Base-by-base conservation (phyloP, 2,888 invertebrate species). In the Dicyrtomina minuta region DNA sequence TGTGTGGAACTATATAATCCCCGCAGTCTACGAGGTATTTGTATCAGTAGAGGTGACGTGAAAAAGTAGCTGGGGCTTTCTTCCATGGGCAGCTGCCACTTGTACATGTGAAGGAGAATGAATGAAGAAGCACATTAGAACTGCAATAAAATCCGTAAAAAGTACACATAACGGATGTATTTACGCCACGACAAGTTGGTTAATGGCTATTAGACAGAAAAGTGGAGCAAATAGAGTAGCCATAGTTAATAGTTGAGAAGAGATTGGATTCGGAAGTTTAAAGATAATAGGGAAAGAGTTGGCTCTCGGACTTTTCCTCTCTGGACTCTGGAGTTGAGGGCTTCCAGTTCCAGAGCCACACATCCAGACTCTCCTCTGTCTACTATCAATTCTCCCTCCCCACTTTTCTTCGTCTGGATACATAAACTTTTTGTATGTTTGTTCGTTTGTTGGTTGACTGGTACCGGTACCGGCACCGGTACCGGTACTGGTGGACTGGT, bases 201-300 rank as follows among this genome's bases (percentile, higher is more conserved):
- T 33, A 33, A 33, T 33, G 33, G 33, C 33, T 33, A 33, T 33
- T 33, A 33, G 58, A 2, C 22, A 26, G 17, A 12, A 17, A 17
- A 51, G 51, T 20, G 20, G 20, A 17, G 33, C 20, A 46, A 17
- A 46, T 46, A 46, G 17, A 17, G 33, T 33, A 33, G 33, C 33
- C 33, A 33, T 33, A 53, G 64, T 53, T 64, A 64, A 53, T 51
- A 51, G 64, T 39, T 39, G 51, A 41, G 33, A 64, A 64, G 64
- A 64, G 53, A 51, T 64, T 53, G 64, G 64, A 64, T 64, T 64
- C 39, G 39, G 51, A 46, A 64, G 27, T 64, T 43, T 49, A 51
- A 51, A 27, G 33, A 53, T 64, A 64, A 64, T 64, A 39, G 39
- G 51, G 64, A 51, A 33, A 64, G 51, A 64, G 51, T 39, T 58